Evolutionary conservation across 2,888 invertebrate species (phyloP).

Genomic region (Aquatica leii): DNA sequence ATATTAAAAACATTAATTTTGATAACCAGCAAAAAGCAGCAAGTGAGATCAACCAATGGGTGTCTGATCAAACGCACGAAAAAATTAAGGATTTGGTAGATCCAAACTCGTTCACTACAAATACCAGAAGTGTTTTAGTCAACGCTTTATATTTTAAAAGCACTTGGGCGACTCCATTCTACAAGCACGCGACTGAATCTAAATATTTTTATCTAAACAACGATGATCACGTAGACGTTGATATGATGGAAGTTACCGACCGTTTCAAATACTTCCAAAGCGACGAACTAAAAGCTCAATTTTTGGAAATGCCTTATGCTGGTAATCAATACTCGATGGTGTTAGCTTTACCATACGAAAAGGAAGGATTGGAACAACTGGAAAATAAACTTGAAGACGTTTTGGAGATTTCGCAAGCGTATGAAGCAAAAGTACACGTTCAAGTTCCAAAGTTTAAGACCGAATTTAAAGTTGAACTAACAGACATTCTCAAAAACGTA

Average conservation of each 20-base stretch:
- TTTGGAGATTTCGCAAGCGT: background rate
- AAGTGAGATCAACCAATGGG: conserved; percentile 53
- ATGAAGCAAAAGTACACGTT: background rate
- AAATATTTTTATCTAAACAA: background rate
- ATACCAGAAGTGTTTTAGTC: conserved; percentile 50
- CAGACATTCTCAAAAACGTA: background rate
- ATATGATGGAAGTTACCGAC: background rate
- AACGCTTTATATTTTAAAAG: conserved; percentile 55
- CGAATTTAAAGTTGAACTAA: background rate
- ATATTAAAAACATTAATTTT: conserved; percentile 6
- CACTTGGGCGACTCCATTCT: conserved; percentile 45
- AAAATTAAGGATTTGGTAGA: conserved; percentile 52
- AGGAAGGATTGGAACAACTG: background rate
- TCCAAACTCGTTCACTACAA: conserved; percentile 39
- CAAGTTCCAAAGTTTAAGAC: conserved; percentile 1
- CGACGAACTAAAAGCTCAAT: background rate
- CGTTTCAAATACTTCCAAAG: background rate
- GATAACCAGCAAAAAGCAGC: conserved; percentile 40
- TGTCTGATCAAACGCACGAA: conserved; percentile 52
- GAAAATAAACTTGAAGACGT: background rate
- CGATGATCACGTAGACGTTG: conserved; percentile 22
- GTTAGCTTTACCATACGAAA: background rate
- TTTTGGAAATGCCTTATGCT: background rate
- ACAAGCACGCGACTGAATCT: conserved; percentile 36
- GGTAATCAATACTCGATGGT: background rate